Percentiles rank a stretch among this genome's conserved stretches.
These are phyloP conservation scores for Melieria omissa DNA, from an alignment of 2,888 invertebrate species.

Conservation along the genomic window DNA sequence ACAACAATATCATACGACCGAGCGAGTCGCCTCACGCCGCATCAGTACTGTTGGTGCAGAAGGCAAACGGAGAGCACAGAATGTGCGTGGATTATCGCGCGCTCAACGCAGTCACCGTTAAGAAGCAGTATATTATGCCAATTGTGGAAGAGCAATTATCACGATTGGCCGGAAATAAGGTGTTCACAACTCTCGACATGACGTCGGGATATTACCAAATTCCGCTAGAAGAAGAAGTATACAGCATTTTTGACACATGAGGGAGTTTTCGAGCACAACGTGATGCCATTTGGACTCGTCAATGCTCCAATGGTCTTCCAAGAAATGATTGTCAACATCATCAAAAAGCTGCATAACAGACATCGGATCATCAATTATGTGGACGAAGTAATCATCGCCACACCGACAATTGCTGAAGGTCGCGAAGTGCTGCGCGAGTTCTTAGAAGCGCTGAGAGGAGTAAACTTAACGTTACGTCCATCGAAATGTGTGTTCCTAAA, in stretches of 20 bases:
- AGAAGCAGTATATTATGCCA: constrained; percentile 11
- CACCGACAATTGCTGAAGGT: constrained; percentile 13
- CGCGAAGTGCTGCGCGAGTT: constrained; percentile 29
- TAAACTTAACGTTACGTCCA: constrained; percentile 33
- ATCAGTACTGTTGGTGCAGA: constrained; percentile 37
- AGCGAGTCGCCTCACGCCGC: constrained; percentile 35
- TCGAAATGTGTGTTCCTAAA: constrained; percentile 46
- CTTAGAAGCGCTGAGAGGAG: not conserved
- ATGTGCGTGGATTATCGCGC: constrained; percentile 40
- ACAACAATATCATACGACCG: constrained; percentile 31
- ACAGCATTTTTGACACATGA: constrained; percentile 34
- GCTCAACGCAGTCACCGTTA: constrained; percentile 27
- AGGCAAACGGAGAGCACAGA: constrained; percentile 29
- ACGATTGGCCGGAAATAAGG: constrained; percentile 43
- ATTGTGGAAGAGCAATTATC: constrained; percentile 6
- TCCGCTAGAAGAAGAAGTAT: constrained; percentile 9
- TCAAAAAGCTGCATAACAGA: constrained; percentile 17
- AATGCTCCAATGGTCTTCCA: constrained; percentile 58
- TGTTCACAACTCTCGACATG: constrained; percentile 54
- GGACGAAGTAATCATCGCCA: constrained; percentile 40
- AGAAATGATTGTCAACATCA: constrained; percentile 46
- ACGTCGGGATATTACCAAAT: constrained; percentile 53
- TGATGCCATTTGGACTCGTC: constrained; percentile 58
- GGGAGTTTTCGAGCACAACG: constrained; percentile 53
- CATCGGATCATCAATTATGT: constrained; percentile 33